Evolutionary conservation across 2,888 invertebrate species (phyloP), one percentile per base, ranked within the genome.

Genomic region (Drosophila glabriapex): DNA sequence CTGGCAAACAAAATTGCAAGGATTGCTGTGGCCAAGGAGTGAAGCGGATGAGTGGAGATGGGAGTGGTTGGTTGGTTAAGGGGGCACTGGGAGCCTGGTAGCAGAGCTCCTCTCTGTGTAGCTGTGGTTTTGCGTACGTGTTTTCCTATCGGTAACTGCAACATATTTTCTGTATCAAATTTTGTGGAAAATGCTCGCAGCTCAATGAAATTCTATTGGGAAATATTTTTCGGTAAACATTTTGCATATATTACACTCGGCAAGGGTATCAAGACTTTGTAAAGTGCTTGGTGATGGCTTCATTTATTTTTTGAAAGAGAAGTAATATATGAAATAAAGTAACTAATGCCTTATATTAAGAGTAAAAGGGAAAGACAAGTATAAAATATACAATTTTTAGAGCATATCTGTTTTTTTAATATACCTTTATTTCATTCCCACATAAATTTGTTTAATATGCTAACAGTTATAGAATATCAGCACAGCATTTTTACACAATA

Each of bases 91-190:
- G 9, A 14, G 28, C 28, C 29, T 29, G 19, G 12, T 50, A 25
- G 46, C 46, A 25, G 46, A 33, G 64, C 33, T 61, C 70, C 82
- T 67, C 35, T 60, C 22, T 25, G 46, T 37, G 37, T 65, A 59
- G 43, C 73, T 68, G 71, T 70, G 83, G 83, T 73, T 75, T 75
- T 70, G 70, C 68, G 67, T 81, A 82, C 85, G 87, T 87, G 87
- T 82, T 81, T 63, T 83, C 73, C 71, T 82, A 83, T 73, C 75
- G 81, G 60, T 73, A 58, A 67, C 50, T 78, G 79, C 77, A 86
- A 84, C 85, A 85, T 83, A 85, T 86, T 85, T 86, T 75, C 70
- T 54, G 78, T 72, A 85, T 77, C 83, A 85, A 87, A 85, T 82
- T 86, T 80, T 87, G 82, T 82, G 83, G 80, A 80, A 83, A 85